Conservation (phyloP, 2,113 vertebrate species). For the Alexandromys fortis region DNA sequence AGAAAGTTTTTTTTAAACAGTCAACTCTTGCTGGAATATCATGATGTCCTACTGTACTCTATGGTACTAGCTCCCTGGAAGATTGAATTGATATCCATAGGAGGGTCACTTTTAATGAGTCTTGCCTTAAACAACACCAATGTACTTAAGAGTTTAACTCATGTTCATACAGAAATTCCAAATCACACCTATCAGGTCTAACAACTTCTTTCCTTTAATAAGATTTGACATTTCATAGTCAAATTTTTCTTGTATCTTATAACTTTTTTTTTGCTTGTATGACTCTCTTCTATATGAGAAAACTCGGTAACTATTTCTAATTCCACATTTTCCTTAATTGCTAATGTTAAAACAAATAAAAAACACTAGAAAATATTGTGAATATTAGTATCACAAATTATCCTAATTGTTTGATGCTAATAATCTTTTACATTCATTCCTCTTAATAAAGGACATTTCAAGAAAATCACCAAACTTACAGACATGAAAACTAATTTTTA, state of each 20-base stretch:
- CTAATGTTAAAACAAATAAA: background rate
- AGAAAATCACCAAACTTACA: background rate
- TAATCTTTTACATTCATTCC: background rate
- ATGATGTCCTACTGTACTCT: background rate
- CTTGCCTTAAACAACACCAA: background rate
- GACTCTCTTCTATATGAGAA: background rate
- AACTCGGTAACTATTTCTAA: background rate
- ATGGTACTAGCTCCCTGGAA: background rate
- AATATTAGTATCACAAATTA: background rate
- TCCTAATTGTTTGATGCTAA: background rate
- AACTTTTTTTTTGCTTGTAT: background rate
- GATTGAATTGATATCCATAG: background rate
- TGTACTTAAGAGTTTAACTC: slow-evolving; percentile 11
- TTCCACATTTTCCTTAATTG: background rate
- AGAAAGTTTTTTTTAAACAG: background rate
- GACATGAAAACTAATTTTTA: background rate
- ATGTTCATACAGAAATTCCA: background rate
- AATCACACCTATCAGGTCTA: background rate
- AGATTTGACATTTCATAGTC: slow-evolving; percentile 15
- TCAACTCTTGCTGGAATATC: slow-evolving; percentile 52
- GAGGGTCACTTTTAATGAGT: slow-evolving; percentile 30
- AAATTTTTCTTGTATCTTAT: background rate
- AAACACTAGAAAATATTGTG: background rate
- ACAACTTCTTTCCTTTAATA: background rate
- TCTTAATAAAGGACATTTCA: slow-evolving; percentile 44